A percentile compares a stretch with the other conserved stretches of the same genome.
phyloP scores from a whole-genome alignment of 2,113 vertebrate species.

The Calonectris borealis region DNA sequence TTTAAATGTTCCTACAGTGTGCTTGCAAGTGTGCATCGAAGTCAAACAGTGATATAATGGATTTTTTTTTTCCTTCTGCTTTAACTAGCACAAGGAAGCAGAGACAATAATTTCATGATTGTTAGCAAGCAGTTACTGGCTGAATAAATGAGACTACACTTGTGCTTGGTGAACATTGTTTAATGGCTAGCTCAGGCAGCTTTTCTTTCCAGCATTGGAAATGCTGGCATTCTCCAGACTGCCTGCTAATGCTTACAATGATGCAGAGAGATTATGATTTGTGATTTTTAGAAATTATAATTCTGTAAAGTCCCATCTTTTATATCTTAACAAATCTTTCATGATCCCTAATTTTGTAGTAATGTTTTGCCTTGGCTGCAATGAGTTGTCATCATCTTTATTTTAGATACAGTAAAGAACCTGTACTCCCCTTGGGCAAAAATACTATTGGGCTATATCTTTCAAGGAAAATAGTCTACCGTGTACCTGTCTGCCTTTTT shows the following conservation, averaged over 20 bases:
- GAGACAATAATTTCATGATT: neutral
- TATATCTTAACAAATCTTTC: neutral
- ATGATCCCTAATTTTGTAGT: neutral
- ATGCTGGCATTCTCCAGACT: neutral
- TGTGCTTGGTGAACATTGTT: neutral
- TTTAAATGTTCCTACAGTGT: neutral
- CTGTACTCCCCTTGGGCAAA: neutral
- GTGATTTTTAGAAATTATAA: neutral
- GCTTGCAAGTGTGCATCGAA: neutral
- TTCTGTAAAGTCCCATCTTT: neutral
- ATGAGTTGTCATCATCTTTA: neutral
- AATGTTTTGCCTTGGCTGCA: neutral
- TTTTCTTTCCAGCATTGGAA: neutral
- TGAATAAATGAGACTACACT: neutral
- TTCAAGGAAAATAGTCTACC: neutral
- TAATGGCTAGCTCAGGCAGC: neutral
- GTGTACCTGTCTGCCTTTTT: neutral
- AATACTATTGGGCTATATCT: neutral
- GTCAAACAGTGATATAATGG: neutral
- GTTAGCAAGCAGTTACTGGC: neutral
- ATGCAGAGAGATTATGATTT: neutral
- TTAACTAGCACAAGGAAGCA: neutral
- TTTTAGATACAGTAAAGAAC: neutral
- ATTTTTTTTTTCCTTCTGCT: neutral
- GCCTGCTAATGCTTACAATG: neutral